Conservation (phyloP, 1,140 invertebrate genomes). For the Dolichoris vasculosae region DNA sequence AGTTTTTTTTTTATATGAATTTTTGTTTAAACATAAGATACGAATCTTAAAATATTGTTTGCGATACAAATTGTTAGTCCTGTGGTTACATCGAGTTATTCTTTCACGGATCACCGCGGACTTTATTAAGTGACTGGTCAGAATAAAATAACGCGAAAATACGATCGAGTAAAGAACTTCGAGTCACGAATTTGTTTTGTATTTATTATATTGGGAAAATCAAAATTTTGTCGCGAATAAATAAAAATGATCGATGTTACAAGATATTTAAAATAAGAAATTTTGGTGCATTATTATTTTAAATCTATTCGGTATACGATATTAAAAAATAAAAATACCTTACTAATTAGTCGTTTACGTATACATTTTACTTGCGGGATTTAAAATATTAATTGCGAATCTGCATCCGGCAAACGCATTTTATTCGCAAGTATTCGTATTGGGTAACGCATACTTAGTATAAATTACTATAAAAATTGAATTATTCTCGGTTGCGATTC, state of each 20-base stretch:
- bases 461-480: not conserved
- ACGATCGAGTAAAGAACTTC: slow-evolving; percentile 29
- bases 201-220: not conserved
- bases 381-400: not conserved
- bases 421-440: not conserved
- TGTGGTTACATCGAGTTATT: not conserved
- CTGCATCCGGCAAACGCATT: not conserved
- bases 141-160: slow-evolving; percentile 6
- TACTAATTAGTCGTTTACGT: too few relatives aligned
- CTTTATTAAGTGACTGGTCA: not conserved
- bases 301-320: too few relatives aligned
- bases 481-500: not conserved
- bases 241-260: not conserved
- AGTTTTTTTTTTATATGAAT: too few relatives aligned
- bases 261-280: too few relatives aligned
- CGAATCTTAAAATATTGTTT: not conserved
- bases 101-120: not conserved
- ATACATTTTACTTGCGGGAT: not conserved
- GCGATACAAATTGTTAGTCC: not conserved
- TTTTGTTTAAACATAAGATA: too few relatives aligned
- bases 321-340: too few relatives aligned
- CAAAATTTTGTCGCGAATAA: not conserved
- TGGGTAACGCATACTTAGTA: not conserved
- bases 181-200: slow-evolving; percentile 1
- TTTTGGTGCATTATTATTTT: too few relatives aligned